phyloP scores from a whole-genome alignment of 1,140 invertebrate species.

The Matsumurasca onukii region DNA sequence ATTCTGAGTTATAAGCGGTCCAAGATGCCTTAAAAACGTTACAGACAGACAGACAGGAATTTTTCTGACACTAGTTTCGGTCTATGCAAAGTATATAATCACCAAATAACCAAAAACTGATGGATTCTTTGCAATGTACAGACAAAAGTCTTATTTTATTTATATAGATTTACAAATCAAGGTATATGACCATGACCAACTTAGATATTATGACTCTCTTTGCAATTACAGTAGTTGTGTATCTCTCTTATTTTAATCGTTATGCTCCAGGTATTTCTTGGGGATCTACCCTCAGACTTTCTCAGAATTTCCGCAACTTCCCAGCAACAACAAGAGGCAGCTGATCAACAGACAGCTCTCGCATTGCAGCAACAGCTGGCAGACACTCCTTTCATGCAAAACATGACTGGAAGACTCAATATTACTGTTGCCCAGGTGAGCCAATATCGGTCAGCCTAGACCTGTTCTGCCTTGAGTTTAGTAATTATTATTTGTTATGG shows the following conservation, averaged over 20 bases:
- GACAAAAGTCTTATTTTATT: no score
- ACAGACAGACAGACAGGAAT: no score
- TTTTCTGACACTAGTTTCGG: no score
- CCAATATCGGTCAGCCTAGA: no score
- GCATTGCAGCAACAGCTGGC: constrained; percentile 76
- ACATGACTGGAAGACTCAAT: constrained; percentile 70
- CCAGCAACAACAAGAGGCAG: constrained; percentile 64
- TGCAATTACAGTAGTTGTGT: neutral
- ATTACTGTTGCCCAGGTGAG: constrained; percentile 78
- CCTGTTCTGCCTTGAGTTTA: no score
- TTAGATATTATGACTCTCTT: neutral
- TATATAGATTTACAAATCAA: constrained; percentile 29
- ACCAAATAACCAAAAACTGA: no score
- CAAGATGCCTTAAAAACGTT: no score
- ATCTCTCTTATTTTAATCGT: neutral
- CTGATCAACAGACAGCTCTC: constrained; percentile 78
- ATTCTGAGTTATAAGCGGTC: no score
- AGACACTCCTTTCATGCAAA: constrained; percentile 55
- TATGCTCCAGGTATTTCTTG: constrained; percentile 70
- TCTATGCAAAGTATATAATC: no score
- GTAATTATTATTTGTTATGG: no score
- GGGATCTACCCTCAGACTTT: constrained; percentile 79
- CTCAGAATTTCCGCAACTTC: constrained; percentile 61
- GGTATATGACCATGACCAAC: neutral
- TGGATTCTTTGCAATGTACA: no score